Base-by-base conservation (phyloP, 2,113 vertebrate species). In the Myxocyprinus asiaticus region DNA sequence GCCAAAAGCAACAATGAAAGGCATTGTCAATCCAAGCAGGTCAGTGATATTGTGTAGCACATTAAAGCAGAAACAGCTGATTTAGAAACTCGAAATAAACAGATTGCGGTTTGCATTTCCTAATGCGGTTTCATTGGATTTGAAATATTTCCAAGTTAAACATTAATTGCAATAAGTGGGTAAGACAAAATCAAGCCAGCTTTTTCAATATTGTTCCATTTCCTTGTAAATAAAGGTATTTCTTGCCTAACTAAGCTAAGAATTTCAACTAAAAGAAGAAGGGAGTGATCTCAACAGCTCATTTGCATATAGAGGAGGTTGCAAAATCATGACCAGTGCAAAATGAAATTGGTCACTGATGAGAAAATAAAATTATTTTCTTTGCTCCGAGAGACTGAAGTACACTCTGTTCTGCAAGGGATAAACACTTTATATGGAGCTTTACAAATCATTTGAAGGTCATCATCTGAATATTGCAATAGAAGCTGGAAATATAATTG, bases 291-390 rank as follows among this genome's bases (percentile, higher is more conserved):
- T 58, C 55, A 45, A 17, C 9, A 0, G 43, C 56, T 61, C 48
- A 76, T 76, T 76, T 76, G 73, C 73, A 76, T 76, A 76, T 43
- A 76, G 73, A 76, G 47, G 73, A 76, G 73, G 45, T 64, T 65
- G 73, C 59, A 64, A 22, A 53, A 76, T 76, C 14, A 14, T 62
- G 71, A 62, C 71, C 58, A 9, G 33, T 43, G 61, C 4, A 63
- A 76, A 33, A 76, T 76, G 73, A 76, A 45, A 53, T 76, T 63
- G 72, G 22, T 33, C 22, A 33, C 22, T 33, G 22, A 33, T 33
- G 22, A 33, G 72, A 75, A 76, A 76, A 76, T 74, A 74, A 74
- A 56, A 44, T 11, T 53, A 14, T 63, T 58, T 73, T 76, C 47
- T 76, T 76, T 65, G 62, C 48, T 42, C 14, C 6, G 58, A 44